Conservation (phyloP, 2,888 invertebrate species). For the Eristalis pertinax region DNA sequence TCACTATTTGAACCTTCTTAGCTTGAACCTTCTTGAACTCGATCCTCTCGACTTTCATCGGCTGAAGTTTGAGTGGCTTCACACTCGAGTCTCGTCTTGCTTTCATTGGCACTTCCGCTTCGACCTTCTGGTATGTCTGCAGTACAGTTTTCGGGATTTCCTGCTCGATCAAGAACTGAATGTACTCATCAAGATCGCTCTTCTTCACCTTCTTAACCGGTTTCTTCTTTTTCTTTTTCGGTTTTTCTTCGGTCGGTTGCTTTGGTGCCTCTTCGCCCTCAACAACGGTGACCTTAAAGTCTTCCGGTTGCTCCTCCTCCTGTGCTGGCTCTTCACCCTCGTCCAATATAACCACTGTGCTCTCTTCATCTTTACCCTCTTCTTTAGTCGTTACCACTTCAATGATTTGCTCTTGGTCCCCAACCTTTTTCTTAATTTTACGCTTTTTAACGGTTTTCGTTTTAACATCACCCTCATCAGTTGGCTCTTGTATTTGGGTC, state of each 20-base stretch:
- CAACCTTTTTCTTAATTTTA: conserved; percentile 77
- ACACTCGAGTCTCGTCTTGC: conserved; percentile 77
- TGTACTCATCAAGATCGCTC: conserved; percentile 80
- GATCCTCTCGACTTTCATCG: conserved; percentile 84
- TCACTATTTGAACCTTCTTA: conserved; percentile 84
- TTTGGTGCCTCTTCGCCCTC: conserved; percentile 67
- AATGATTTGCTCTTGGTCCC: conserved; percentile 76
- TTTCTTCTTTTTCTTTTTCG: conserved; percentile 76
- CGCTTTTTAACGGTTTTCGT: conserved; percentile 75
- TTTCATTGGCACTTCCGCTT: conserved; percentile 78
- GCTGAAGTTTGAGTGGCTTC: conserved; percentile 78
- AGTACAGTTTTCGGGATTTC: conserved; percentile 81
- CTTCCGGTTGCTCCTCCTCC: conserved; percentile 63
- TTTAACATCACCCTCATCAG: conserved; percentile 74
- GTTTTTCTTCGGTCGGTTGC: conserved; percentile 73
- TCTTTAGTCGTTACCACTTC: conserved; percentile 76
- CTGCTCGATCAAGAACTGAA: conserved; percentile 79
- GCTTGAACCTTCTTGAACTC: conserved; percentile 82
- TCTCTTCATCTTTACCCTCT: conserved; percentile 77
- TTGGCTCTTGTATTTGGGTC: conserved; percentile 71
- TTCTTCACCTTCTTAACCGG: conserved; percentile 77
- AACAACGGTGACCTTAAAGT: conserved; percentile 71
- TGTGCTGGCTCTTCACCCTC: conserved; percentile 73
- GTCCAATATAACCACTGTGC: conserved; percentile 74
- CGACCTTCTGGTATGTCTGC: conserved; percentile 80